Percentiles rank a stretch among this genome's conserved stretches.
Evolutionary conservation across 2,113 vertebrate species (phyloP).

Genomic region (Talpa occidentalis): DNA sequence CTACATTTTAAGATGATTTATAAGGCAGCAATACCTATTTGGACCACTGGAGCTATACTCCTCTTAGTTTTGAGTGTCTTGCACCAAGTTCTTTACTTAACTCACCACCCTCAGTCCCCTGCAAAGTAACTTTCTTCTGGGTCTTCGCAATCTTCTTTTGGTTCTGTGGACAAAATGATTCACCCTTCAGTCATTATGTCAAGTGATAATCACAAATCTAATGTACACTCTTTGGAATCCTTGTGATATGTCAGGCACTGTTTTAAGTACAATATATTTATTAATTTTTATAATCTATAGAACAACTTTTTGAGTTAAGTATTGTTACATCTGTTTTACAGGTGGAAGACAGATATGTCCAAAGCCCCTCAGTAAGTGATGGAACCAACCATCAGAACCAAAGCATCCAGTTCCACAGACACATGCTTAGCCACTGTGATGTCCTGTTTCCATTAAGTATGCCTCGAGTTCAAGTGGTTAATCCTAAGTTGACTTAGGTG

Average conservation of each 20-base stretch:
- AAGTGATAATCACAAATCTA: conserved; percentile 11
- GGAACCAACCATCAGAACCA: background rate
- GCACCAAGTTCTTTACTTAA: background rate
- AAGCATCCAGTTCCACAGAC: background rate
- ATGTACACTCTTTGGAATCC: background rate
- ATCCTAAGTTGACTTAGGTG: background rate
- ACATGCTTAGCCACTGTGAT: background rate
- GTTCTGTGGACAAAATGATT: background rate
- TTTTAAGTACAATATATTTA: conserved; percentile 20
- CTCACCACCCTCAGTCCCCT: background rate
- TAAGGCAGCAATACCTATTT: background rate
- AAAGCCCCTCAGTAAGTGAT: background rate
- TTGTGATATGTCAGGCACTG: background rate
- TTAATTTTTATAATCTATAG: conserved; percentile 23
- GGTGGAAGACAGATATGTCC: conserved; percentile 6
- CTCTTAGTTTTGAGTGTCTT: background rate
- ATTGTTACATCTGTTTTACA: conserved; percentile 22
- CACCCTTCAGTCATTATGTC: conserved; percentile 4
- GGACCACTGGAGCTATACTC: background rate
- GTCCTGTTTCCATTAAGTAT: background rate
- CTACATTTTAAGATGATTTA: background rate
- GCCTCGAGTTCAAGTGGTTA: background rate
- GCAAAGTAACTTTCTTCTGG: background rate
- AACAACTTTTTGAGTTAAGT: conserved; percentile 45
- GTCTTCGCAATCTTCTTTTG: conserved; percentile 20